These are phyloP conservation scores for Amiota communis DNA, from an alignment of 2,888 invertebrate genomes.

Conservation along the genomic window DNA sequence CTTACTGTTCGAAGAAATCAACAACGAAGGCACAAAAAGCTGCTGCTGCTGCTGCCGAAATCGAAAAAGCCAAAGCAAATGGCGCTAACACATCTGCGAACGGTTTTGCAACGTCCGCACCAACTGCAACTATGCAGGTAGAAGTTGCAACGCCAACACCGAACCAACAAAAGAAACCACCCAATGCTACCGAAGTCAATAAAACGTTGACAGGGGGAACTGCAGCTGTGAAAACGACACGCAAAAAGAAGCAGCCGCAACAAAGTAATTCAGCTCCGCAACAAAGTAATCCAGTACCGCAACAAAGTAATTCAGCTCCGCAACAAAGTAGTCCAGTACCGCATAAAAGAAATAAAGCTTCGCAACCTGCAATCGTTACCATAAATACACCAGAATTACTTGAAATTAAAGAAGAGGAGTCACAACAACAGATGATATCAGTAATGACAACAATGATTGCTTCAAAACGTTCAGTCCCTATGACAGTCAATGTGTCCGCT, in stretches of 20 bases:
- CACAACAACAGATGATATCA: constrained; percentile 22
- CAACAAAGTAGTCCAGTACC: no score
- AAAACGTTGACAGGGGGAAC: constrained; percentile 39
- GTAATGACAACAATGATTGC: constrained; percentile 13
- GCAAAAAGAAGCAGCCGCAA: constrained; percentile 59
- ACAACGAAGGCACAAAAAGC: constrained; percentile 58
- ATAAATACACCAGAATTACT: constrained; percentile 51
- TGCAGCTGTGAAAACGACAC: constrained; percentile 46
- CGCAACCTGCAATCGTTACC: constrained; percentile 55
- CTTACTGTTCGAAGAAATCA: constrained; percentile 71
- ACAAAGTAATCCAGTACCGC: no score
- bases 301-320: constrained; percentile 48
- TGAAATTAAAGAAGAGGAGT: constrained; percentile 31
- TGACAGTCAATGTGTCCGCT: background rate
- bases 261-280: constrained; percentile 47
- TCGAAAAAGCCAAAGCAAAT: constrained; percentile 28
- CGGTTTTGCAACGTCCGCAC: constrained; percentile 26
- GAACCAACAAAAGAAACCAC: background rate
- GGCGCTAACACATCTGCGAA: constrained; percentile 26
- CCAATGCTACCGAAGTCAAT: constrained; percentile 18
- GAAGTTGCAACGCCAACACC: background rate
- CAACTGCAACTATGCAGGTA: constrained; percentile 33
- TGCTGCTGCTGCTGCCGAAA: constrained; percentile 45
- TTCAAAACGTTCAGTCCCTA: constrained; percentile 21
- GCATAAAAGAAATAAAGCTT: constrained; percentile 50